Conservation (phyloP, 2,888 invertebrate genomes). For the Heteromurus nitidus region DNA sequence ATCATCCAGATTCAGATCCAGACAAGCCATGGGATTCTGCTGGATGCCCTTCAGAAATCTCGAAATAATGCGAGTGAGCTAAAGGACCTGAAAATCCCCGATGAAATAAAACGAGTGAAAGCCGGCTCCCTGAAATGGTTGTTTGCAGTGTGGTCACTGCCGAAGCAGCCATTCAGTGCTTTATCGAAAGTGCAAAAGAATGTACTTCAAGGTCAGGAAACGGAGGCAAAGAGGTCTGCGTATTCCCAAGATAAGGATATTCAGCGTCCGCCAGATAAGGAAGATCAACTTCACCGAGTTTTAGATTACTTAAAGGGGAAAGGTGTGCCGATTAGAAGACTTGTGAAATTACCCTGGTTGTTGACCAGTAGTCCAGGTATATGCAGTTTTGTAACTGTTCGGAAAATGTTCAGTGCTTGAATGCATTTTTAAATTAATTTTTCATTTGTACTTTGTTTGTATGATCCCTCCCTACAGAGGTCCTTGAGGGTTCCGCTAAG, state of each 20-base stretch:
- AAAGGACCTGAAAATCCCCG: constrained; percentile 1
- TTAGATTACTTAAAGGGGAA: constrained; percentile 35
- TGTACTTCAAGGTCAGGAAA: neutral
- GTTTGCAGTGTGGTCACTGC: constrained; percentile 18
- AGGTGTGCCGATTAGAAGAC: constrained; percentile 18
- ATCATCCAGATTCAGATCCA: constrained; percentile 28
- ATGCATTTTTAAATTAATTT: too few species aligned
- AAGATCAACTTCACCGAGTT: constrained; percentile 23
- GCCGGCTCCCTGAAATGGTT: constrained; percentile 37
- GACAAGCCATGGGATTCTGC: constrained; percentile 11
- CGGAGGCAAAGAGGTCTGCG: neutral
- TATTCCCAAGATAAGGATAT: neutral
- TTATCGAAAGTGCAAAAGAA: neutral
- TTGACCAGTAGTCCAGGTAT: constrained; percentile 29
- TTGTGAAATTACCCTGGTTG: constrained; percentile 40
- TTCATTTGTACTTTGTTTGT: too few species aligned
- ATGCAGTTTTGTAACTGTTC: too few species aligned
- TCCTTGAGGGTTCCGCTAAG: neutral
- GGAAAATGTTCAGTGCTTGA: too few species aligned
- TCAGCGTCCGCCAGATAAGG: neutral
- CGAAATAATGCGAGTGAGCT: neutral
- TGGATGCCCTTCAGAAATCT: constrained; percentile 37
- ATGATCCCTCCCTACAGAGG: too few species aligned
- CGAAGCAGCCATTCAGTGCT: neutral
- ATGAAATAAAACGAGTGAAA: constrained; percentile 23